Percentiles rank a stretch among this genome's conserved stretches.
Conservation (phyloP, 2,888 invertebrate species). For the Julus scandinavius region DNA sequence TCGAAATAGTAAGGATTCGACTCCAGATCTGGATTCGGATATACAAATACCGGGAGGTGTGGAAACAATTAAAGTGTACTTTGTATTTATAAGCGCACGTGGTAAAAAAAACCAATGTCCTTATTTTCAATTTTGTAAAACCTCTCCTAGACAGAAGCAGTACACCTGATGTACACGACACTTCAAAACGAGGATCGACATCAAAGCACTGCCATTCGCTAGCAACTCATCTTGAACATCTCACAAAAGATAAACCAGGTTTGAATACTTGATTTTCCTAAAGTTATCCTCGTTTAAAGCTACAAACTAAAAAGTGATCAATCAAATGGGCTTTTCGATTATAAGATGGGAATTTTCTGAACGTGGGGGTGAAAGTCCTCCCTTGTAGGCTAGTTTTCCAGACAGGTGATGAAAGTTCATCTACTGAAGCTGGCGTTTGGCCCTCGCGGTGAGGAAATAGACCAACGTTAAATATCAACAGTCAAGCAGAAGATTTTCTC, state of each 20-base stretch:
- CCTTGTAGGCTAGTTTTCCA: too few species aligned
- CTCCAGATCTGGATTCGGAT: neutral
- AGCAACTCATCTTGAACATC: constrained; percentile 42
- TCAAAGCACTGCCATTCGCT: neutral
- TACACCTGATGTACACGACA: neutral
- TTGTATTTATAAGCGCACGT: neutral
- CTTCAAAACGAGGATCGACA: neutral
- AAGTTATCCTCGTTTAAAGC: neutral
- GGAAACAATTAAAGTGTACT: neutral
- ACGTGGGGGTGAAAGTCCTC: too few species aligned
- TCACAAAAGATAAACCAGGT: constrained; percentile 53
- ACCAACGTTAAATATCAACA: too few species aligned
- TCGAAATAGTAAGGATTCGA: neutral
- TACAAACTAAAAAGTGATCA: neutral
- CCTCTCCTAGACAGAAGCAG: neutral
- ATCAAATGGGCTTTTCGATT: too few species aligned
- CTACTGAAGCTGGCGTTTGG: too few species aligned
- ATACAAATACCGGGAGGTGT: neutral
- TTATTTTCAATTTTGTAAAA: neutral
- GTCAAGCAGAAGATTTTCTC: too few species aligned
- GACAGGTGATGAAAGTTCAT: too few species aligned
- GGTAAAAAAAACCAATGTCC: neutral
- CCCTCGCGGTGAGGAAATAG: too few species aligned
- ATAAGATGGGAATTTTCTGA: too few species aligned
- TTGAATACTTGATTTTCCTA: neutral